Evolutionary conservation across 1,140 invertebrate genomes (phyloP).

Genomic region (Eulimnadia texana): DNA sequence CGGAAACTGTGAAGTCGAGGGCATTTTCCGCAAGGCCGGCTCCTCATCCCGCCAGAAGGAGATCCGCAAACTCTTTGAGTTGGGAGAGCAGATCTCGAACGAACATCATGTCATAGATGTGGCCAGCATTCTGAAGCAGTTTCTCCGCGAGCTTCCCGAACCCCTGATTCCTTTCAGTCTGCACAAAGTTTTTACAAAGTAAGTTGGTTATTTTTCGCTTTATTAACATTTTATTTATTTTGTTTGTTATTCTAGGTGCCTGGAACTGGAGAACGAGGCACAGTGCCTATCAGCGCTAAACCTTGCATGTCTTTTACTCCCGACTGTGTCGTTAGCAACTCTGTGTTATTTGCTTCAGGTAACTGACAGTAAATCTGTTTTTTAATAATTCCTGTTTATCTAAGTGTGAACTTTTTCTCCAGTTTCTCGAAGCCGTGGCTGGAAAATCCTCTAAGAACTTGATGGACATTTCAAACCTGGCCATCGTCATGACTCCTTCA

Average conservation of each 20-base stretch:
- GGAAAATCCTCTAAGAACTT: conserved; percentile 49
- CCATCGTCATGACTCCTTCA: conserved; percentile 64
- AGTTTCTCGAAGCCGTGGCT: conserved; percentile 44
- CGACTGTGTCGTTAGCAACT: conserved; percentile 44
- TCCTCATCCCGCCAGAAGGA: conserved; percentile 62
- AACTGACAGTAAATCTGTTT: conserved; percentile 3
- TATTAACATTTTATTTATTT: not conserved
- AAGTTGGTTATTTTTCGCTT: conserved; percentile 24
- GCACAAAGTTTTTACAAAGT: conserved; percentile 60
- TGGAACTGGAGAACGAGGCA: conserved; percentile 25
- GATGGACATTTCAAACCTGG: conserved; percentile 64
- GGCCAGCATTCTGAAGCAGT: conserved; percentile 64
- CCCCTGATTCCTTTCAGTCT: conserved; percentile 52
- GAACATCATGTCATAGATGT: conserved; percentile 61
- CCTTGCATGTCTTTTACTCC: conserved; percentile 46
- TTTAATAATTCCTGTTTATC: not conserved
- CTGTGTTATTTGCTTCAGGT: conserved; percentile 50
- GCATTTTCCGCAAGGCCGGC: conserved; percentile 70
- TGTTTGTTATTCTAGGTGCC: conserved; percentile 21
- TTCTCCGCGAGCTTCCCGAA: conserved; percentile 63
- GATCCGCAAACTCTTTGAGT: conserved; percentile 44
- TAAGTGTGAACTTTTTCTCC: no score
- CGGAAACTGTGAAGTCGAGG: conserved; percentile 51
- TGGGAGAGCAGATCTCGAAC: conserved; percentile 42
- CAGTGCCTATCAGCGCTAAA: conserved; percentile 37